phyloP scores from a whole-genome alignment of 2,797 vertebrate species.

The Hipposideros larvatus region DNA sequence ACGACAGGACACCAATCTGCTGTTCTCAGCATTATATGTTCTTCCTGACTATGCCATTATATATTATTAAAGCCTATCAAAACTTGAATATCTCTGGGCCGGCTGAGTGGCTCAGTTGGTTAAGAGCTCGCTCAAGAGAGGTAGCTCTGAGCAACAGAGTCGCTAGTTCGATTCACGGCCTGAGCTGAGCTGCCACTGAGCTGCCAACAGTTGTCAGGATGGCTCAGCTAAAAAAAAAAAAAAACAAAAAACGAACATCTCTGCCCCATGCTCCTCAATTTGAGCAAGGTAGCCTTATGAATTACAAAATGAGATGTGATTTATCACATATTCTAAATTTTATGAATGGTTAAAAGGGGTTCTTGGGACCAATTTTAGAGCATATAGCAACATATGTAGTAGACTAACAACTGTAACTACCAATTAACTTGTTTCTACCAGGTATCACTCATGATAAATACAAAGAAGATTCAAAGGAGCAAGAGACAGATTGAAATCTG shows the following conservation, averaged over 20 bases:
- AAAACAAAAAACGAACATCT: neutral
- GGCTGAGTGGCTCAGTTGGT: no score
- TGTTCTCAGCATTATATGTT: slow-evolving; percentile 35
- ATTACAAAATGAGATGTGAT: slow-evolving; percentile 31
- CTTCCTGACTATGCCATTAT: neutral
- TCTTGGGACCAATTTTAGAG: slow-evolving; percentile 18
- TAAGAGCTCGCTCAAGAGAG: no score
- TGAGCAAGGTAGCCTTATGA: slow-evolving; percentile 21
- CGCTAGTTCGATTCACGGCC: no score
- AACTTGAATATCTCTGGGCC: neutral
- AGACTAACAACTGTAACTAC: slow-evolving; percentile 22
- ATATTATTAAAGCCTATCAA: slow-evolving; percentile 36
- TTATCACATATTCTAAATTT: slow-evolving; percentile 51
- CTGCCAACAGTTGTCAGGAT: no score
- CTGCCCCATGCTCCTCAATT: slow-evolving; percentile 43
- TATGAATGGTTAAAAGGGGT: slow-evolving; percentile 31
- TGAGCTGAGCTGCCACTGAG: no score
- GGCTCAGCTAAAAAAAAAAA: no score
- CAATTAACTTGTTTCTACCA: neutral
- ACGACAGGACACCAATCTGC: neutral
- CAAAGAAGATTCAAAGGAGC: slow-evolving; percentile 19
- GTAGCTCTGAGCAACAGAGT: no score
- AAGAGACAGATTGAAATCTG: neutral
- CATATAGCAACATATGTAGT: slow-evolving; percentile 30
- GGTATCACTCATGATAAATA: neutral